Conservation (phyloP, 2,113 vertebrate species). For the Hippocampus guttulatus region DNA sequence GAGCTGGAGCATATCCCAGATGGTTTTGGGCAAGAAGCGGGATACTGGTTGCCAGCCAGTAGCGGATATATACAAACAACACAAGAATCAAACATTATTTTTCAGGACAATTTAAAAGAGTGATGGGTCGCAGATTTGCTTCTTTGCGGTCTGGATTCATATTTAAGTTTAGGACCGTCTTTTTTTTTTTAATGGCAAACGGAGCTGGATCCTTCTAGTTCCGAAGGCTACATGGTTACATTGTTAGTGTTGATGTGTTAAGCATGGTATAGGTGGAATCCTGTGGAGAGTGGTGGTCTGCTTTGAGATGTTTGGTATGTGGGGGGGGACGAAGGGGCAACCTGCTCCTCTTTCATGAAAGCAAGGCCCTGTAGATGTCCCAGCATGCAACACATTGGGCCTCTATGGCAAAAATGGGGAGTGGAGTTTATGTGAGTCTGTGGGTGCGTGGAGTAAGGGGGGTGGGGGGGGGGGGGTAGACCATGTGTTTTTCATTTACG, state of each 20-base stretch:
- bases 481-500: conserved; percentile 78
- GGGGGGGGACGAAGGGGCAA: conserved; percentile 28
- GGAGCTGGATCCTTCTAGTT: background rate
- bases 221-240: background rate
- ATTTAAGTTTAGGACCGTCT: background rate
- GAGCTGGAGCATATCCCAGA: no score
- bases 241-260: background rate
- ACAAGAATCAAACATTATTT: no score
- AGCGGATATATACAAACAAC: no score
- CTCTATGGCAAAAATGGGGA: conserved; percentile 38
- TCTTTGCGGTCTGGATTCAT: background rate
- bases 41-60: no score
- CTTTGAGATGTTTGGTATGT: conserved; percentile 28
- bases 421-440: conserved; percentile 26
- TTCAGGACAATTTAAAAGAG: no score
- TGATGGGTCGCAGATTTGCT: no score
- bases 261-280: background rate
- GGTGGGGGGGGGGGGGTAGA: background rate
- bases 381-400: conserved; percentile 56
- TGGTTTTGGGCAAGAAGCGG: no score
- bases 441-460: background rate
- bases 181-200: background rate
- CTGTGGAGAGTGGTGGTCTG: conserved; percentile 20
- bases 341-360: conserved; percentile 67
- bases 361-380: conserved; percentile 68